phyloP scores from a whole-genome alignment of 2,113 vertebrate species.

The Hystrix cristata region DNA sequence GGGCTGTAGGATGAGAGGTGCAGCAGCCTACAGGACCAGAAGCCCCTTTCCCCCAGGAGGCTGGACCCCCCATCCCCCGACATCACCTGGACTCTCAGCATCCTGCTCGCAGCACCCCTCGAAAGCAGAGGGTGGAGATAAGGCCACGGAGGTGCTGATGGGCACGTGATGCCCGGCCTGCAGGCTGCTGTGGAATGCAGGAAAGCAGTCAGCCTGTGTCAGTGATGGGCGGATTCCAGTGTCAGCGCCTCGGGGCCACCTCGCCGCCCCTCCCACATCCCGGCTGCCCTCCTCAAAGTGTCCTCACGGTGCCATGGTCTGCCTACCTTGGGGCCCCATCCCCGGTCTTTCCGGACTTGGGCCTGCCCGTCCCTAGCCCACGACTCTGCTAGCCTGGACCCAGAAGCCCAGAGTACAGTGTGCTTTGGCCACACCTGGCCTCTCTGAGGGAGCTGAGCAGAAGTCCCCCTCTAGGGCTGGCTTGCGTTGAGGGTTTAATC shows the following conservation, averaged over 20 bases:
- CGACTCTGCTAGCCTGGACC: not conserved
- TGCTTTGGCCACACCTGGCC: not conserved
- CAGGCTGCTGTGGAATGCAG: not conserved
- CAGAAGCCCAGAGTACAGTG: not conserved
- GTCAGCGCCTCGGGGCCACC: not conserved
- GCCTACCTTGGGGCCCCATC: not conserved
- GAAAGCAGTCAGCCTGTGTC: not conserved
- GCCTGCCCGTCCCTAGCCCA: accelerated
- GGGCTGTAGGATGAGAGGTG: not conserved
- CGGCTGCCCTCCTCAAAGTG: accelerated
- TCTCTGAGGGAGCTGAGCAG: not conserved
- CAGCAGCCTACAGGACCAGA: not conserved
- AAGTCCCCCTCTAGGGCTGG: not conserved
- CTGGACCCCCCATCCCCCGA: not conserved
- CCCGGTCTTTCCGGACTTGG: accelerated
- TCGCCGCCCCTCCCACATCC: not conserved
- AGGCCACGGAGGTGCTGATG: not conserved
- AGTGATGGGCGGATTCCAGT: not conserved
- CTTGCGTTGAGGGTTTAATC: too few relatives aligned
- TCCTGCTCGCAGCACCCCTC: not conserved
- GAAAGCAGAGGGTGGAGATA: not conserved
- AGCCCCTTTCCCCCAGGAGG: not conserved
- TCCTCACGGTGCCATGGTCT: not conserved
- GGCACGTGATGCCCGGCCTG: not conserved
- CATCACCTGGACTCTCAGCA: not conserved